Base-by-base conservation (phyloP, 2,797 vertebrate species). In the Galaxias olidus region DNA sequence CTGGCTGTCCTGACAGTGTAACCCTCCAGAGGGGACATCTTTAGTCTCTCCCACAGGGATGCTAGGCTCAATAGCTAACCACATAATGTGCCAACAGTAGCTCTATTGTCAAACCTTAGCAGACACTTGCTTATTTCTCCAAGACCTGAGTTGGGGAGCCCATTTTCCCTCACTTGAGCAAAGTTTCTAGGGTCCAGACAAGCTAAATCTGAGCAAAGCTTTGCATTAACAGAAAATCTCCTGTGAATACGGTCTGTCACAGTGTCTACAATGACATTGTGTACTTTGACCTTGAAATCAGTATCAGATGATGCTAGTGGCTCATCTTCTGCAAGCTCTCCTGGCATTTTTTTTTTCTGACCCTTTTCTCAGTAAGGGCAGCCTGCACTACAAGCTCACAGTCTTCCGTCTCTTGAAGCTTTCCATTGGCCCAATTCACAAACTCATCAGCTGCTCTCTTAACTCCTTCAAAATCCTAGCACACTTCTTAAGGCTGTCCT, bases 381-480 rank as follows among this genome's bases (percentile, higher is more conserved):
- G 46, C 7, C 66, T 63, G 45, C 42, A 72, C 58, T 40, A 65
- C 57, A 8, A 68, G 58, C 61, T 77, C 75, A 74, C 54, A 71
- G 48, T 61, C 69, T 60, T 65, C 64, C 42, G 69, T 44, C 42
- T 75, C 65, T 61, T 76, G 49, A 62, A 66, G 30, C 63, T 65
- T 78, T 61, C 11, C 54, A 63, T 71, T 73, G n/a, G 70, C 67
- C 73, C 64, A 75, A 8, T 19, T 59, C 45, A 68, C 57, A 79
- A 72, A 71, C 55, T 62, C 4, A 63, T 63, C 61, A 55, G 60
- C 70, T 66, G 63, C 61, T 13, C 19, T 10, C 30, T 49, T 63
- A 42, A 69, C 59, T 56, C 49, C 60, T 51, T 62, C 45, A 62
- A 69, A 69, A 46, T 68, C 60, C n/a, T 57, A 19, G 17, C 40